Conservation (phyloP, 2,888 invertebrate genomes). For the Drosophila maculinotata region DNA sequence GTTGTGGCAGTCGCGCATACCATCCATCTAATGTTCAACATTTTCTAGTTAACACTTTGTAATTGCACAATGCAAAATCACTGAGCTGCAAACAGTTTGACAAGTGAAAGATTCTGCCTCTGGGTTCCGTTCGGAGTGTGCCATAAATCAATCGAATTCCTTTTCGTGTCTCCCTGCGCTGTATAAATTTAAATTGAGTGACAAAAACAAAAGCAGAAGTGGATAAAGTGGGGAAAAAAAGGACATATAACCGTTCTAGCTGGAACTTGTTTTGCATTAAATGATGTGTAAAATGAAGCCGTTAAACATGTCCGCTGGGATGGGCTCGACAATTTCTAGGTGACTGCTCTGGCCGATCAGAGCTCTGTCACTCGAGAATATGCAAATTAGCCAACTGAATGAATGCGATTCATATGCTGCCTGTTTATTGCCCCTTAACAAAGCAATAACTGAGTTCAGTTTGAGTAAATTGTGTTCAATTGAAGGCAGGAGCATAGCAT, state of each 20-base stretch:
- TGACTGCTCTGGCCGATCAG: constrained; percentile 23
- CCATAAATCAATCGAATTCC: constrained; percentile 68
- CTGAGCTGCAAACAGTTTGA: constrained; percentile 69
- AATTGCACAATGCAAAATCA: constrained; percentile 77
- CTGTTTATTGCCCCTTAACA: constrained; percentile 14
- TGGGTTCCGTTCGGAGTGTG: constrained; percentile 30
- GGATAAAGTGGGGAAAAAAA: constrained; percentile 15
- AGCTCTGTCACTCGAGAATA: constrained; percentile 41
- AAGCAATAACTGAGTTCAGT: background rate
- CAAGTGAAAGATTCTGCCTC: constrained; percentile 68
- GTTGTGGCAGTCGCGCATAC: constrained; percentile 17
- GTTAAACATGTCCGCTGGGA: constrained; percentile 78
- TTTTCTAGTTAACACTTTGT: constrained; percentile 82
- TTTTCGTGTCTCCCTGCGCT: constrained; percentile 15
- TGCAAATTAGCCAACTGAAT: constrained; percentile 59
- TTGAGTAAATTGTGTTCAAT: background rate
- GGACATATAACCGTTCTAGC: constrained; percentile 19
- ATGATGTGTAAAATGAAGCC: constrained; percentile 84
- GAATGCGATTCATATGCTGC: constrained; percentile 15
- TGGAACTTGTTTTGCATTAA: constrained; percentile 77
- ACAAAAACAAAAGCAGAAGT: constrained; percentile 56
- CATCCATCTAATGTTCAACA: constrained; percentile 31
- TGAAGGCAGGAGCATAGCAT: background rate
- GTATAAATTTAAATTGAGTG: constrained; percentile 77
- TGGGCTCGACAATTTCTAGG: constrained; percentile 38